Base-by-base conservation (phyloP, 2,113 vertebrate species). In the Paralichthys olivaceus region DNA sequence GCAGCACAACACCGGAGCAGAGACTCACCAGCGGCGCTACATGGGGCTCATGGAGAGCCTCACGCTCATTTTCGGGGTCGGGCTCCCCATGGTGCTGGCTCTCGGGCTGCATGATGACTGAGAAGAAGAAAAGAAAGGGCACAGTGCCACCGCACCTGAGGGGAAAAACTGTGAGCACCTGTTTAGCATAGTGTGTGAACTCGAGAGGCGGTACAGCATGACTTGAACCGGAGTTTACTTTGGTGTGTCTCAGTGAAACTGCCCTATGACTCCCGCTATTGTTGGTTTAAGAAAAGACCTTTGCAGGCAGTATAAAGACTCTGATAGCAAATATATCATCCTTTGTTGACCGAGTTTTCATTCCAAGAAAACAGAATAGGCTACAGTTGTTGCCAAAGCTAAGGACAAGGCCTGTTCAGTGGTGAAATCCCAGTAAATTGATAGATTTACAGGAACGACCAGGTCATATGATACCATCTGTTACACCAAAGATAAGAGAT, bases 1-100 rank as follows among this genome's bases (percentile, higher is more conserved):
- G 57, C 83, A 88, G 28, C 86, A 84, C 0, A 3, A 19, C 17
- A 7, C 72, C 1, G 85, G 45, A 61, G 53, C 14, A 0, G 69
- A 66, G 1, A 1, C 34, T 29, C 87, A 84, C 47, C 80, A 88
- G 62, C 80, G 81, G 12, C 47, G 76, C 29, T 81, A 91, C 43
- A 75, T 91, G 45, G 93, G 93, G 4, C n/a, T 90, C 43, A 69
- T 93, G 51, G 92, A 95, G 87, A 94, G 93, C 85, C 73, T 94
- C 72, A 69, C 87, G 22, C 87, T 58, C 0, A 78, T 94, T 51
- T 53, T 92, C 0, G 95, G 95, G 15, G 69, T 93, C 1, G 93
- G 84, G 9, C 63, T 96, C 7, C 95, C 95, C 0, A 89, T 95
- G n/a, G 76, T 95, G 15, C 77, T 96, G 54, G 89, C 95, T 23